Base-by-base conservation (phyloP, 2,888 invertebrate species). In the Catocala fraxini region DNA sequence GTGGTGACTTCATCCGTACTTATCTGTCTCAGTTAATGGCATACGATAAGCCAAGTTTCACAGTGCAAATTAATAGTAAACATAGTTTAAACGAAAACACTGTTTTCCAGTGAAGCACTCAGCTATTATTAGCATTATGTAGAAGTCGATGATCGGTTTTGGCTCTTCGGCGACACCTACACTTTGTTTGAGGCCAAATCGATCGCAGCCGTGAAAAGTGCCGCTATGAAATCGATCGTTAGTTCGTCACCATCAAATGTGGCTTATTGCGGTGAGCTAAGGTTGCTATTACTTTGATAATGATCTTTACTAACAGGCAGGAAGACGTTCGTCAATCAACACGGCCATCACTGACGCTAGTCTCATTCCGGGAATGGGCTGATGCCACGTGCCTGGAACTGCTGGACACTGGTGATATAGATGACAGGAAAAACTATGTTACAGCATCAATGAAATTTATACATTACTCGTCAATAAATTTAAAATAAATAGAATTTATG, bases 241-340 rank as follows among this genome's bases (percentile, higher is more conserved):
- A 63, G 62, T 68, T 70, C 59, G 54, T 62, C 65, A 63, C 57
- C 46, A 59, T 45, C 45, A 62, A 79, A 72, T 68, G 64, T 64
- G 45, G 71, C 71, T 75, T 86, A 81, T 75, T 63, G 39, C 59
- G 34, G 48, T 49, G 71, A 49, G 25, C 56, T 82, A 87, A 82
- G 82, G 81, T 79, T 75, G 68, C 74, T 59, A 75, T 76, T 82
- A 63, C 63, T 52, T 56, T 73, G 73, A 68, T 68, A 71, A 70
- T 71, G 53, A 71, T 70, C 73, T 66, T 71, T 63, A 65, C 64
- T 65, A 83, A 84, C 75, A 78, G 85, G 77, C 89, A 89, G 92
- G 92, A 93, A 92, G 88, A 84, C 88, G 89, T 89, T 85, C 76
- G 88, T 92, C 91, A 88, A 81, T 91, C 87, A 84, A 65, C 86